Evolutionary conservation across 1,140 invertebrate genomes (phyloP), one percentile per base, ranked within the genome.

Genomic region (Heliconius melpomene): DNA sequence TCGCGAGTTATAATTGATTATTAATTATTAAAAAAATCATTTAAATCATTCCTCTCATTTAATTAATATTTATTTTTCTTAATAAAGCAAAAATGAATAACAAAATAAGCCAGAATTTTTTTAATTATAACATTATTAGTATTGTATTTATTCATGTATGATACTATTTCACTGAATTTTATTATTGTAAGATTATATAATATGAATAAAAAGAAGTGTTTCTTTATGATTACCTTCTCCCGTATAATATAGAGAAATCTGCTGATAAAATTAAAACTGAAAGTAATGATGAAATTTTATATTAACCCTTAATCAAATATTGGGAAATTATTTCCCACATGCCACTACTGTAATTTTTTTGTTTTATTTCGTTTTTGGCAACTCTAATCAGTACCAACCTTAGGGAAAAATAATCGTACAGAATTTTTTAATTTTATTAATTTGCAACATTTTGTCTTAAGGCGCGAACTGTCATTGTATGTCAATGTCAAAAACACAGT

Each of bases 111-210:
- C 23, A 66, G 60, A 66, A 7, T 26, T 13, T 13, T 36, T 66
- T 66, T 29, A 89, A 83, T 85, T 81, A 85, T 79, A 82, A 84
- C 79, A 83, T 89, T 91, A 90, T 87, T 93, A 92, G 90, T 89
- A 92, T 91, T 94, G 91, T 93, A 93, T 94, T 94, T 93, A 93
- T 93, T 93, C 88, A 89, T 94, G 91, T 94, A 94, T 93, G 86
- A 94, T 93, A 94, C 88, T 91, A 90, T 93, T 94, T 91, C 89
- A 87, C 87, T 90, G 88, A 94, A 93, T 91, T 94, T 90, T 90
- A 94, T 92, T 92, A 91, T 91, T 89, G 86, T 94, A 94, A 94
- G 91, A 93, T 89, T 93, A 93, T 93, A 94, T 91, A 92, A 92
- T 91, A 92, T 88, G 87, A 90, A 90, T 90, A 88, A 91, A 90